Percentiles rank a stretch among this genome's conserved stretches.
Conservation (phyloP, 2,888 invertebrate genomes). For the Caenorhabditis imperialis region DNA sequence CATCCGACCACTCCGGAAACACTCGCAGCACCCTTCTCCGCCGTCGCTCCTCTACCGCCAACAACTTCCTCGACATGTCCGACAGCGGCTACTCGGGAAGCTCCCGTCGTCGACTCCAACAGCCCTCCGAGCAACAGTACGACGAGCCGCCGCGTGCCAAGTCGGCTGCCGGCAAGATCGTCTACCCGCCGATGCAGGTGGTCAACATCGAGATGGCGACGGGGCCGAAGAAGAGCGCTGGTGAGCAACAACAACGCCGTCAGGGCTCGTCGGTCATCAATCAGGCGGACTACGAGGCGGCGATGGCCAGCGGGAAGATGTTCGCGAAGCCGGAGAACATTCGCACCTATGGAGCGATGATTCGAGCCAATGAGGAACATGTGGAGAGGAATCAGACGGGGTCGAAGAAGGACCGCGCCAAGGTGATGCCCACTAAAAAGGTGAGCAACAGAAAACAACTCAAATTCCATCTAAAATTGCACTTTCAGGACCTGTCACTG, state of each 20-base stretch:
- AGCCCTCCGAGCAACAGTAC: neutral
- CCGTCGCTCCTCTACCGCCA: constrained; percentile 2
- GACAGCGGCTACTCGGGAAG: constrained; percentile 4
- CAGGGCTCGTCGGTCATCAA: constrained; percentile 27
- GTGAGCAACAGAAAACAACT: constrained; percentile 8
- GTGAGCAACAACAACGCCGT: neutral
- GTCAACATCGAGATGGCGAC: constrained; percentile 56
- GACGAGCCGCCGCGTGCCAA: neutral
- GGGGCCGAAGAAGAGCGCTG: constrained; percentile 21
- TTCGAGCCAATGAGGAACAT: constrained; percentile 47
- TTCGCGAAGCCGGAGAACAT: constrained; percentile 53
- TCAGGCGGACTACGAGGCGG: constrained; percentile 46
- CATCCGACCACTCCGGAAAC: constrained; percentile 20
- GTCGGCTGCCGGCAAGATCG: constrained; percentile 6
- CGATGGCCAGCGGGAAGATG: constrained; percentile 47
- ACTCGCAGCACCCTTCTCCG: constrained; percentile 11
- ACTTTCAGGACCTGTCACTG: constrained; percentile 41
- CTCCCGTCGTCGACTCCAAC: neutral
- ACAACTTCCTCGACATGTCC: constrained; percentile 22
- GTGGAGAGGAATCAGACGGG: constrained; percentile 33
- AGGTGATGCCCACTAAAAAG: constrained; percentile 17
- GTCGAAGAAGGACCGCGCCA: constrained; percentile 17
- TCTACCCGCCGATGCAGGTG: constrained; percentile 54
- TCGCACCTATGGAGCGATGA: constrained; percentile 47
- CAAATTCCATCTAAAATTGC: too few relatives aligned